A percentile compares a stretch with the other conserved stretches of the same genome.
These are phyloP conservation scores for Eupithecia subfuscata DNA, from an alignment of 2,888 invertebrate species.

Conservation along the genomic window DNA sequence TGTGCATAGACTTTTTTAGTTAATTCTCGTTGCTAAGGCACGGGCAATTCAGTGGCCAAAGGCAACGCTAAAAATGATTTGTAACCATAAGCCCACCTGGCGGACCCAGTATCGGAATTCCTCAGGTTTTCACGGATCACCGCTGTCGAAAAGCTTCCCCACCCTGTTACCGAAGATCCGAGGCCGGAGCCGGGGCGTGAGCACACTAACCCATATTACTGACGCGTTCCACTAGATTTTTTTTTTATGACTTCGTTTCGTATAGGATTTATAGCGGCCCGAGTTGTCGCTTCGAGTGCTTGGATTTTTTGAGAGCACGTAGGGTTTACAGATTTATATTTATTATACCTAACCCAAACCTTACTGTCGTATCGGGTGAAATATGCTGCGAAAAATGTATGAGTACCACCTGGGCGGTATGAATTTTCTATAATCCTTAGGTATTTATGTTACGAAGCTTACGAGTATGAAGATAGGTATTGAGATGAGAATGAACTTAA, in stretches of 20 bases:
- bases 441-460: background rate
- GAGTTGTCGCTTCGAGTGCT: slow-evolving; percentile 14
- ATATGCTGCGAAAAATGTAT: slow-evolving; percentile 2
- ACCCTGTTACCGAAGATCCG: slow-evolving; percentile 44
- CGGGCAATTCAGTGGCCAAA: background rate
- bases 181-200: slow-evolving; percentile 40
- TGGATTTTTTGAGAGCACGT: slow-evolving; percentile 12
- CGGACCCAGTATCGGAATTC: slow-evolving; percentile 48
- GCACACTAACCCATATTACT: slow-evolving; percentile 42
- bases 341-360: slow-evolving; percentile 1
- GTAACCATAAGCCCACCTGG: slow-evolving; percentile 9
- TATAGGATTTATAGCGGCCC: slow-evolving; percentile 33
- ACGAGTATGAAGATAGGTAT: background rate
- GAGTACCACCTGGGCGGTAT: background rate
- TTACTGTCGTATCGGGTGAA: background rate
- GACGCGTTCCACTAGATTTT: slow-evolving; percentile 43
- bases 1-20: background rate
- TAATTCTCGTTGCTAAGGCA: background rate
- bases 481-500: background rate
- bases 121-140: slow-evolving; percentile 53
- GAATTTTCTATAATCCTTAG: background rate
- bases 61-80: background rate
- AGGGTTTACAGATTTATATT: slow-evolving; percentile 12
- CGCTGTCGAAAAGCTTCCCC: slow-evolving; percentile 46
- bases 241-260: slow-evolving; percentile 42